Conservation (phyloP, 2,888 invertebrate species). For the Drosophila lacicola region DNA sequence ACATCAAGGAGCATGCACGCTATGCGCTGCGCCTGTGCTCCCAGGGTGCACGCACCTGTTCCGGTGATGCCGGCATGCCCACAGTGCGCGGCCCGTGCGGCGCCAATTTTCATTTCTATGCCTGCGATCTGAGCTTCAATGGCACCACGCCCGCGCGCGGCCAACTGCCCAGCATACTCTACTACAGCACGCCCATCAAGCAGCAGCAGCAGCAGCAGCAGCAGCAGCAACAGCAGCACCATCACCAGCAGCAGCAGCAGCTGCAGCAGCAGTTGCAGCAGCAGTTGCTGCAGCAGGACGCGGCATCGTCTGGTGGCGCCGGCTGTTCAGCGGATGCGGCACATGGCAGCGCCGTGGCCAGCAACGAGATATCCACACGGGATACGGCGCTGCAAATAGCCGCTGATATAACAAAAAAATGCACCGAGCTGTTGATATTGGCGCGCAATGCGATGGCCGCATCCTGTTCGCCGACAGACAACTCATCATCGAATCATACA, state of each 20-base stretch:
- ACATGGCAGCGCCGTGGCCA: slow-evolving; percentile 27
- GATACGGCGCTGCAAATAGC: slow-evolving; percentile 90
- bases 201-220: slow-evolving; percentile 66
- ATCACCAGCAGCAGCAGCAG: slow-evolving; percentile 16
- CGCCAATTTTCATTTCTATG: slow-evolving; percentile 94
- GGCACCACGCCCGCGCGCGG: slow-evolving; percentile 98
- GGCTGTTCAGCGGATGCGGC: slow-evolving; percentile 23
- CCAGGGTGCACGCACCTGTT: slow-evolving; percentile 96
- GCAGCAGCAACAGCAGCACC: slow-evolving; percentile 7
- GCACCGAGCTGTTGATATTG: slow-evolving; percentile 91
- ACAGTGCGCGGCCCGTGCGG: slow-evolving; percentile 97
- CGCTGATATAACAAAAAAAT: slow-evolving; percentile 91
- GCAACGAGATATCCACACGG: slow-evolving; percentile 80
- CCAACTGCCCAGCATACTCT: slow-evolving; percentile 96
- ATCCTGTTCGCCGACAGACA: slow-evolving; percentile 87
- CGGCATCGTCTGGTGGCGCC: slow-evolving; percentile 20
- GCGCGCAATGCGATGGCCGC: slow-evolving; percentile 89
- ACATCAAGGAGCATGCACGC: slow-evolving; percentile 94
- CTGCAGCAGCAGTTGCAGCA: slow-evolving; percentile 5
- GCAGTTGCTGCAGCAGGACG: slow-evolving; percentile 53
- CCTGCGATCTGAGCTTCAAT: slow-evolving; percentile 97
- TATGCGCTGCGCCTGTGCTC: slow-evolving; percentile 95
- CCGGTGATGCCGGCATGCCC: slow-evolving; percentile 96
- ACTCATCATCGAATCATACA: slow-evolving; percentile 85
- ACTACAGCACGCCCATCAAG: slow-evolving; percentile 86